Evolutionary conservation across 2,113 vertebrate genomes (phyloP), one percentile per base, ranked within the genome.

Genomic region (Danionella cerebrum): DNA sequence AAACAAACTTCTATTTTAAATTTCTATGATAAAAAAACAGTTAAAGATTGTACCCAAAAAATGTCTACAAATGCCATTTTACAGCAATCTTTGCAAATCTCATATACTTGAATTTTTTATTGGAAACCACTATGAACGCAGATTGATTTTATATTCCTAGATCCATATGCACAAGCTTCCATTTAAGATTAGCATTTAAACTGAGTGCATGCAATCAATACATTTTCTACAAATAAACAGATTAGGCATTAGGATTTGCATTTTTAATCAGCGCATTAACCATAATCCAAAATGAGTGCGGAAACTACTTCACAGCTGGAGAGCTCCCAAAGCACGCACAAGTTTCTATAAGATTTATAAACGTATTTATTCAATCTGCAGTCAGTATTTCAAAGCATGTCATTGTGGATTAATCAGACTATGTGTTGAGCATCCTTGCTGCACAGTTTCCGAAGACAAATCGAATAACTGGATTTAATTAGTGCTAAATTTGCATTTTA

Each of bases 301-400:
- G 21, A 21, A 55, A 5, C 18, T 1, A 47, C 53, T 29, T 22
- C 63, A 38, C 12, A 47, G 38, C 4, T 41, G 10, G 24, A 75
- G 11, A 10, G 14, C 13, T 29, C 18, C 21, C 69, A 54, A 69
- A 53, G 75, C 25, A 67, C 59, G 25, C 55, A 69, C 18, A 10
- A 55, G 25, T 10, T 18, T 25, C 69, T 39, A 63, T 33, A 39
- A 5, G 42, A 33, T 38, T n/a, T n/a, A 55, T n/a, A 22, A 38
- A 33, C 14, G 38, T 38, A 39, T 21, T 57, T 57, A 52, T 67
- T 60, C 18, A 65, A 18, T 33, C 51, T 19, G 27, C 16, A 29
- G 25, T 18, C 16, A n/a, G 6, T 22, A 41, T 16, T 27, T 44
- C 52, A 44, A 22, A 7, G 6, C 4, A 22, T 55, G 60, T 38